These are phyloP conservation scores for Delphinapterus leucas DNA, from an alignment of 2,113 vertebrate genomes.

Conservation along the genomic window DNA sequence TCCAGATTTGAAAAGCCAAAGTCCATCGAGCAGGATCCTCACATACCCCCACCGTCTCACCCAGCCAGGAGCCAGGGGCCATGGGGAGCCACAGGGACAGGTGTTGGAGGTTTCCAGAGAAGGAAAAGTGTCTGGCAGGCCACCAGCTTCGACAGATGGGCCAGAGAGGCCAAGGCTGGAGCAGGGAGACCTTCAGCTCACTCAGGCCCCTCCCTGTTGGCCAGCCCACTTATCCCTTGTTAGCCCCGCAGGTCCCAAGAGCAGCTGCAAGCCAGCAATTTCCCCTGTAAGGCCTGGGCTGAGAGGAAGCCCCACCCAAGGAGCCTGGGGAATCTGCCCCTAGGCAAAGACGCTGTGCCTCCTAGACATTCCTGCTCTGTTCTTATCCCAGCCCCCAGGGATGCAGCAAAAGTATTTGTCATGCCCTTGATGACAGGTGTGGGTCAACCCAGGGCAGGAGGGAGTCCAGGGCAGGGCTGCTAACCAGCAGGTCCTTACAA, in stretches of 20 bases:
- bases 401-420: constrained; percentile 5
- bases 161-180: not conserved
- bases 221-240: not conserved
- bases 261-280: constrained; percentile 16
- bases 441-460: not conserved
- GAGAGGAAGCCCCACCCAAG: not conserved
- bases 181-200: not conserved
- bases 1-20: not conserved
- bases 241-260: not conserved
- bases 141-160: not conserved
- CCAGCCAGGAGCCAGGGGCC: not conserved
- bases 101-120: not conserved
- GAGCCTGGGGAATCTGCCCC: not conserved
- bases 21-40: not conserved
- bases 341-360: not conserved
- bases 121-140: not conserved
- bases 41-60: not conserved
- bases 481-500: not conserved
- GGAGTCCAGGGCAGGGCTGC: not conserved
- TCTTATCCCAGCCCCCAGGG: constrained; percentile 9
- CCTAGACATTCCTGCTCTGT: not conserved
- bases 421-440: not conserved
- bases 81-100: not conserved
- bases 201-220: not conserved
- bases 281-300: not conserved